Base-by-base conservation (phyloP, 2,797 vertebrate species). In the Phaenicophaeus curvirostris region DNA sequence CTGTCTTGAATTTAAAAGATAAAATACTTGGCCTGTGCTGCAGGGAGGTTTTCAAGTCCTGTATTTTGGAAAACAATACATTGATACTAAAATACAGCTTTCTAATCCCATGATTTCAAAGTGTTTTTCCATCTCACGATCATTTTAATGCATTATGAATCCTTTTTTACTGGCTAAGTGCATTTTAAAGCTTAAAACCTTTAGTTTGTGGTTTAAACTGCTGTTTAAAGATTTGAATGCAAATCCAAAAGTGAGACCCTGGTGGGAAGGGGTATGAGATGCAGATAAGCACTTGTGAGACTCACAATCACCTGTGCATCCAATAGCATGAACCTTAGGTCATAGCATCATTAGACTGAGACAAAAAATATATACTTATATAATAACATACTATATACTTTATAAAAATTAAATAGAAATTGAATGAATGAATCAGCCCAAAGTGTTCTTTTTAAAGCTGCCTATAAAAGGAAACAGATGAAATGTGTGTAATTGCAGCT, bases 291-390 rank as follows among this genome's bases (percentile, higher is more conserved):
- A 15, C 31, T 2, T 4, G 28, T 25, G 54, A 35, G 80, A 20
- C 33, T 51, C 18, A 44, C 2, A 3, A 3, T 28, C 55, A 3
- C 18, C 46, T 12, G 0, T 10, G 44, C 23, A 25, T 37, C 33
- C 3, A 0, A 9, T 1, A 13, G 13, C 39, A 27, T 28, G 35
- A 6, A 24, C 37, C 55, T 54, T 10, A 17, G 2, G 1, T 50
- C 71, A 30, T 11, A 5, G 19, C 9, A 6, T 18, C 31, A 8
- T 0, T 55, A 30, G 67, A 5, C 0, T 41, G 62, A 17, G 19
- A 54, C 30, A 39, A 46, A 74, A 83, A 15, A 48, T 23, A 48
- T 24, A 46, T 46, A 46, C 20, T 46, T 21, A 21, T 21, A 20
- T 46, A 46, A 21, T 21, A 42, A 17, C 17, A 42, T 13, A 42